Evolutionary conservation across 1,140 invertebrate species (phyloP).

Genomic region (Zaprionus gabonicus): DNA sequence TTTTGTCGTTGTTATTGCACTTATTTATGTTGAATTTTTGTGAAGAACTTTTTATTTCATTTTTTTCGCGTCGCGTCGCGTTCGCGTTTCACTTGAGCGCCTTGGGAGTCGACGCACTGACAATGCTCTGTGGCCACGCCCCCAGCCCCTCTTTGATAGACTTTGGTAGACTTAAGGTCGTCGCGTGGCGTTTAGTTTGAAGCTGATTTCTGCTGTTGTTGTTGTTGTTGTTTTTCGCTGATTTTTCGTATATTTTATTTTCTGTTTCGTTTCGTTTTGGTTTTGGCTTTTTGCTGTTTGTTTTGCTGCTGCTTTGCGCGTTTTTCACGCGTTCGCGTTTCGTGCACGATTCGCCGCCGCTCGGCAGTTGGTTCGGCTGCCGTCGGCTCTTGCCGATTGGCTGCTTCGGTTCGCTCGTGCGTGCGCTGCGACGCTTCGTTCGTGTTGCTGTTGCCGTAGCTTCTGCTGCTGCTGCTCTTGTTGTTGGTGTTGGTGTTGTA

Average conservation of each 20-base stretch:
- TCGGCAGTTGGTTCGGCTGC: conserved; percentile 45
- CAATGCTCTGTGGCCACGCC: conserved; percentile 52
- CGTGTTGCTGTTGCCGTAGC: conserved; percentile 34
- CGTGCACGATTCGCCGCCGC: conserved; percentile 50
- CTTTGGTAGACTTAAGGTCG: conserved; percentile 68
- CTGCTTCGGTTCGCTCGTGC: conserved; percentile 51
- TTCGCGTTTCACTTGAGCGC: conserved; percentile 71
- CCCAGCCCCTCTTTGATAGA: conserved; percentile 51
- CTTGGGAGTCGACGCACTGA: conserved; percentile 64
- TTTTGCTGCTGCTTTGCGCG: conserved; percentile 45
- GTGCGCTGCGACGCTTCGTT: conserved; percentile 56
- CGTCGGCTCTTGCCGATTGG: conserved; percentile 52
- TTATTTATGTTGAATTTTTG: conserved; percentile 45
- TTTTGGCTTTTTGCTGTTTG: conserved; percentile 18
- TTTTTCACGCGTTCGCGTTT: conserved; percentile 73
- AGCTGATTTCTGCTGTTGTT: conserved; percentile 17
- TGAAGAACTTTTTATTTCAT: conserved; percentile 44
- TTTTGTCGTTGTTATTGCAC: conserved; percentile 40
- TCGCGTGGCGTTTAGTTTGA: conserved; percentile 66
- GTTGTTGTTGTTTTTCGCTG: conserved; percentile 28
- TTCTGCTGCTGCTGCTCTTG: conserved; percentile 5
- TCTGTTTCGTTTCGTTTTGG: conserved; percentile 16
- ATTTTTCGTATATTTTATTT: conserved; percentile 31
- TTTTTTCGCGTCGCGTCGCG: conserved; percentile 4
- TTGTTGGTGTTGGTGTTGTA: conserved; percentile 54